Percentiles rank a stretch among this genome's conserved stretches.
Evolutionary conservation across 2,113 vertebrate species (phyloP).

Genomic region (Sapayoa aenigma): DNA sequence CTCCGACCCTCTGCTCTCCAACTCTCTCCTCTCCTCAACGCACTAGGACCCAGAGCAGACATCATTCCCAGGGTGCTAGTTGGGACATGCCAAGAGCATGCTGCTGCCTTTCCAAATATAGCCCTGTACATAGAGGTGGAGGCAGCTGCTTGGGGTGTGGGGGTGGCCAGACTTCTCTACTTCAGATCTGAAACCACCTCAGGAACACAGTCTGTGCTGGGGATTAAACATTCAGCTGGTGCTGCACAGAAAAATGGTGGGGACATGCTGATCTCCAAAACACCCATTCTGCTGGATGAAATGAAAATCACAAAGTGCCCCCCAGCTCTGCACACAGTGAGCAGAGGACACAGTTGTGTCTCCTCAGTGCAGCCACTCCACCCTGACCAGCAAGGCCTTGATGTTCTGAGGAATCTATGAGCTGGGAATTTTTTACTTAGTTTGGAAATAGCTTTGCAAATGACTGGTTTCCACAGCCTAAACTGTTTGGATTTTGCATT

Average conservation of each 20-base stretch:
- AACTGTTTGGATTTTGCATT: slow-evolving; percentile 10
- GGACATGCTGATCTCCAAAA: rapidly evolving
- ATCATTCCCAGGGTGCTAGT: rapidly evolving
- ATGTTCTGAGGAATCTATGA: background rate
- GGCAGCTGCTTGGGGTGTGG: background rate
- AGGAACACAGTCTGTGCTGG: background rate
- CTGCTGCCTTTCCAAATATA: slow-evolving; percentile 52
- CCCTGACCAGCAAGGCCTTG: background rate
- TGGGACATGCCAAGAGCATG: background rate
- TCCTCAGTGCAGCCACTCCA: background rate
- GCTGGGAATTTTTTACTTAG: background rate
- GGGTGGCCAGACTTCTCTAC: rapidly evolving
- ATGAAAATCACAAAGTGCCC: background rate
- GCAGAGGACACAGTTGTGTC: background rate
- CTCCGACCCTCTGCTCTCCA: background rate
- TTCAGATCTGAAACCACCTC: background rate
- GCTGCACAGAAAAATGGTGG: rapidly evolving
- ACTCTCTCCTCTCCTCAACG: no score
- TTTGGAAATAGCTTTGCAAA: slow-evolving; percentile 45
- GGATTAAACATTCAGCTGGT: background rate
- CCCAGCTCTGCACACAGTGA: rapidly evolving
- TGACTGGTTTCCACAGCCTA: background rate
- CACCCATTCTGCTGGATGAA: rapidly evolving
- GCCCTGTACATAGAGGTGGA: background rate
- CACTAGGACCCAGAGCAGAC: background rate